A percentile compares a stretch with the other conserved stretches of the same genome.
Conservation (phyloP, 2,797 vertebrate genomes). For the Rhodeus uyekii region DNA sequence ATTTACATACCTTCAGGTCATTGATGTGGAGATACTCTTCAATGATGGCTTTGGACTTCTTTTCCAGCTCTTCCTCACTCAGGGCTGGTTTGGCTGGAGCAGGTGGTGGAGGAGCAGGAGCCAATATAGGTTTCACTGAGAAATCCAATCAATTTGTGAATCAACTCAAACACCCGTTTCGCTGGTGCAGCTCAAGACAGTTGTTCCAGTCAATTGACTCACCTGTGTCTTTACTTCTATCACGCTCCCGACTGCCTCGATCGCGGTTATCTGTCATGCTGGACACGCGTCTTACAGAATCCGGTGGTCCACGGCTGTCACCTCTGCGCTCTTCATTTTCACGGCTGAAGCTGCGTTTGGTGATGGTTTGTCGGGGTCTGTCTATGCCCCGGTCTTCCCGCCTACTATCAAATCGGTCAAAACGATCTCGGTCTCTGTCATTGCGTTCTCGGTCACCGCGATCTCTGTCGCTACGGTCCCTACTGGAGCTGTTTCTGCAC, state of each 20-base stretch:
- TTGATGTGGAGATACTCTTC: conserved; percentile 98
- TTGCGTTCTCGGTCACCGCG: conserved; percentile 63
- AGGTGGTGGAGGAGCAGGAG: conserved; percentile 69
- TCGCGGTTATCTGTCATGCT: conserved; percentile 90
- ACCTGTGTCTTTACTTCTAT: conserved; percentile 51
- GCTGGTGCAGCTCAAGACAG: not conserved
- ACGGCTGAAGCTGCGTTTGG: conserved; percentile 95
- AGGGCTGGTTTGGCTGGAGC: conserved; percentile 76
- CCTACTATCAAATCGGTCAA: conserved; percentile 80
- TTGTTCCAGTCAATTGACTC: not conserved
- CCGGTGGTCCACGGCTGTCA: conserved; percentile 76
- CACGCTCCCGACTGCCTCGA: conserved; percentile 68
- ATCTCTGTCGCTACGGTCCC: conserved; percentile 78
- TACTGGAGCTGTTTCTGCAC: conserved; percentile 89
- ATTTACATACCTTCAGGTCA: conserved; percentile 88
- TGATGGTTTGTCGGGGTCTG: conserved; percentile 72
- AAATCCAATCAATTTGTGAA: not conserved
- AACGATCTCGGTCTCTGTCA: conserved; percentile 74
- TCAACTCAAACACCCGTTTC: not conserved
- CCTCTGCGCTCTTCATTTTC: conserved; percentile 90
- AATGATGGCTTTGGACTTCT: conserved; percentile 91
- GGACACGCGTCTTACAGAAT: conserved; percentile 89
- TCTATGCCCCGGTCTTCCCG: conserved; percentile 72
- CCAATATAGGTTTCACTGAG: conserved; percentile 83
- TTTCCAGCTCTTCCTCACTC: conserved; percentile 91